A percentile compares a stretch with the other conserved stretches of the same genome.
Conservation (phyloP, 1,140 invertebrate genomes). For the Psix sp. region DNA sequence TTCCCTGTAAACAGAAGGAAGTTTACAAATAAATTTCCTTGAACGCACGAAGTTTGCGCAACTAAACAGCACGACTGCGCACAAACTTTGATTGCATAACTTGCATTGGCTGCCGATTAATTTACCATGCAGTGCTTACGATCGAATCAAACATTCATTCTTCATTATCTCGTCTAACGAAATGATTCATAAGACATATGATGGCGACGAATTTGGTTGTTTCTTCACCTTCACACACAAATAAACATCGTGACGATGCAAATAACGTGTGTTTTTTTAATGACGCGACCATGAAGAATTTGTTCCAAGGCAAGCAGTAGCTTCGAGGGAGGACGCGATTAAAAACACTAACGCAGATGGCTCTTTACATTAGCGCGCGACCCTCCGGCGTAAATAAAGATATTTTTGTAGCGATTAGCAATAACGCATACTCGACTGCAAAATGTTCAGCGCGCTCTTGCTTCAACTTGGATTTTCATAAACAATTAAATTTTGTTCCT, state of each 20-base stretch:
- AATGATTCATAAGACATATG: slow-evolving; percentile 21
- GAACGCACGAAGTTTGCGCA: too few relatives aligned
- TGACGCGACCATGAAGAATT: slow-evolving; percentile 43
- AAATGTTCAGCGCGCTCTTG: slow-evolving; percentile 7
- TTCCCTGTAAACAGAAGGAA: too few relatives aligned
- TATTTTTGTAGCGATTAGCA: slow-evolving; percentile 34
- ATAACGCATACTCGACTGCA: slow-evolving; percentile 24
- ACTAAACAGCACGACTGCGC: too few relatives aligned
- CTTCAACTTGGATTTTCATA: slow-evolving; percentile 6
- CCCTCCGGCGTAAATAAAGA: slow-evolving; percentile 22
- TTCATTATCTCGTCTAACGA: background rate
- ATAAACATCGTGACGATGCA: slow-evolving; percentile 35
- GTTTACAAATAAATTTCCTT: too few relatives aligned
- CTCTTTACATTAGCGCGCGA: slow-evolving; percentile 40
- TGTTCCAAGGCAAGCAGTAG: slow-evolving; percentile 43
- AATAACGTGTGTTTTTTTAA: slow-evolving; percentile 39
- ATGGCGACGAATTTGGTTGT: slow-evolving; percentile 26
- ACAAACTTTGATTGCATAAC: too few relatives aligned
- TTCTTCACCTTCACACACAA: slow-evolving; percentile 25
- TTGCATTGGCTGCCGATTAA: too few relatives aligned
- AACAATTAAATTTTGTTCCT: slow-evolving; percentile 6
- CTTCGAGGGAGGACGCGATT: slow-evolving; percentile 40
- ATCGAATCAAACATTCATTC: too few relatives aligned
- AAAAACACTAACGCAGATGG: slow-evolving; percentile 43
- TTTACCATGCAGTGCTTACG: too few relatives aligned